phyloP scores from a whole-genome alignment of 1,140 invertebrate species.

The Pemphigus obesinymphae region DNA sequence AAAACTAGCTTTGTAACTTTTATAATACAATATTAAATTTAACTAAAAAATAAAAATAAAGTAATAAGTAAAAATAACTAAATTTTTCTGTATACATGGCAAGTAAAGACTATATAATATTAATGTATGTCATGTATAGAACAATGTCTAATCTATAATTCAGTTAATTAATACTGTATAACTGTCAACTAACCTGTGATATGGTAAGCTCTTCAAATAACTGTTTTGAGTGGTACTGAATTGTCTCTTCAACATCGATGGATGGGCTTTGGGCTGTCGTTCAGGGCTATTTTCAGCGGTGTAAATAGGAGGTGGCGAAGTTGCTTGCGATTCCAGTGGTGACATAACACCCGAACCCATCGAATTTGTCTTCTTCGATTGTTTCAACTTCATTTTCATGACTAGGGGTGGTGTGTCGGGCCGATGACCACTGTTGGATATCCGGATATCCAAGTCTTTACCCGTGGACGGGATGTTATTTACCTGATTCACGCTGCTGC shows the following conservation, averaged over 20 bases:
- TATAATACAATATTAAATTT: no score
- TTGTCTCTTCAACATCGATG: background rate
- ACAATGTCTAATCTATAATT: no score
- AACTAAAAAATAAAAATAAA: no score
- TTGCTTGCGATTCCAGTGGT: background rate
- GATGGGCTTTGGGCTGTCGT: background rate
- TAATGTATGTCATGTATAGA: no score
- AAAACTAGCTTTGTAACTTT: no score
- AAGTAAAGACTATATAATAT: no score
- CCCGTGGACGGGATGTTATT: background rate
- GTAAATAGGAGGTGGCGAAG: background rate
- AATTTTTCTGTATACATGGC: no score
- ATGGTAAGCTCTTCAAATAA: slow-evolving; percentile 12
- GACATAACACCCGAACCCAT: slow-evolving; percentile 2
- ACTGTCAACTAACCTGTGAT: slow-evolving; percentile 11
- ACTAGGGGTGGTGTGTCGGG: background rate
- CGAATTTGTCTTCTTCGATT: background rate
- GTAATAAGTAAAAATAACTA: no score
- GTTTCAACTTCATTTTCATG: slow-evolving; percentile 28
- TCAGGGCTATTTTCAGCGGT: slow-evolving; percentile 16
- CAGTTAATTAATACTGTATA: no score
- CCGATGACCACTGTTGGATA: background rate
- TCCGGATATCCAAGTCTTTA: background rate
- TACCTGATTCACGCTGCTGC: slow-evolving; percentile 65
- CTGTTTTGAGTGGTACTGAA: slow-evolving; percentile 5